Evolutionary conservation across 92 coral and sea anemone genomes (phyloP), one percentile per base, ranked within the genome.

Genomic region (Palythoa grandiflora): DNA sequence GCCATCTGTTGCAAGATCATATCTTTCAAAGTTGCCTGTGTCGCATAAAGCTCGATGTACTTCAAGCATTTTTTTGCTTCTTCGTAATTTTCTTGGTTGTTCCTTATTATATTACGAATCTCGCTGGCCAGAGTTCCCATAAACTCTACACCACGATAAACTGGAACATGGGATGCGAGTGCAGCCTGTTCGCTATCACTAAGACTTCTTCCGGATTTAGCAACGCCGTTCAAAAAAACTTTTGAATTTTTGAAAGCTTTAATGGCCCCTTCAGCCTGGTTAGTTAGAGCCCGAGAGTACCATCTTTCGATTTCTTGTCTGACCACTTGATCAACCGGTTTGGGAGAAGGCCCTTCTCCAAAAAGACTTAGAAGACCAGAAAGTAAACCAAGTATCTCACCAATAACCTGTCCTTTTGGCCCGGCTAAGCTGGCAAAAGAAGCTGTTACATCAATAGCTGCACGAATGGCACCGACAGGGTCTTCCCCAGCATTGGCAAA

Each of bases 391-490:
- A 86, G 14, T 14, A 53, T 87, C 9, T 50, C 63, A 21, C 73
- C 60, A 16, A 54, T 74, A 16, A 55, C 10, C 73, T 28, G 28
- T 28, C 28, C 28, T 28, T 28, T 28, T 28, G 28, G 28, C 28
- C 28, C 28, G 28, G 28, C 28, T 28, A 28, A 28, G 28, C 28
- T 28, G 28, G 28, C 28, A 28, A 28, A 28, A 28, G 28, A 28
- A 36, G 73, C 87, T 10, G 60, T 57, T n/a, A 86, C 77, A 65
- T 86, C 74, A 6, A 86, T 59, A n/a, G 89, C 89, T 3, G 72
- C 89, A 35, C 39, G 50, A 8, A 86, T 68, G 12, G 89, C 89
- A 4, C 73, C 89, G 12, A 77, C 48, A 12, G 89, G 89, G 63
- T 28, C 28, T 28, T 28, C 28, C 0, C 28, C 28, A 7, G 89